phyloP scores from a whole-genome alignment of 1,140 invertebrate species.

The Zaprionus nigranus region DNA sequence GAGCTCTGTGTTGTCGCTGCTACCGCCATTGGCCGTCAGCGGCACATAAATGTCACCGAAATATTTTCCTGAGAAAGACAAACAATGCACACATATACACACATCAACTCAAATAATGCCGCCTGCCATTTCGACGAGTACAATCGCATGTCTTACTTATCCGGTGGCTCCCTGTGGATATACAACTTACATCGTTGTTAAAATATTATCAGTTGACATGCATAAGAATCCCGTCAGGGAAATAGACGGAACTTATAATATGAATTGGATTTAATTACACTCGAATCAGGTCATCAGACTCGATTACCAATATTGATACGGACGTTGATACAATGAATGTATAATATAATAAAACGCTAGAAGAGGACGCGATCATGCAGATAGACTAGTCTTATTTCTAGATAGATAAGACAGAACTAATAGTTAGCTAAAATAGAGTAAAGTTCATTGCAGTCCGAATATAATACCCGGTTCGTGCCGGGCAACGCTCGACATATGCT shows the following conservation, averaged over 20 bases:
- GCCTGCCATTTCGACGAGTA: conserved; percentile 31
- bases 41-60: conserved; percentile 77
- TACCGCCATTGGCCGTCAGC: conserved; percentile 53
- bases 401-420: no score
- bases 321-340: no score
- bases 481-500: no score
- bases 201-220: conserved; percentile 68
- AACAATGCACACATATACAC: conserved; percentile 14
- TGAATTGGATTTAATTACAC: not conserved
- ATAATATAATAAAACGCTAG: no score
- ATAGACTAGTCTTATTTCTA: no score
- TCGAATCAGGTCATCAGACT: conserved; percentile 36
- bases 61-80: conserved; percentile 54
- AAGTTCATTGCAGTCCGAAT: no score
- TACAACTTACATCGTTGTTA: conserved; percentile 51
- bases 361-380: no score
- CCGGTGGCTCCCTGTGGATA: conserved; percentile 36
- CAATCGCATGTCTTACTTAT: conserved; percentile 36
- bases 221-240: conserved; percentile 69
- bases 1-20: conserved; percentile 64
- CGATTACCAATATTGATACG: not conserved
- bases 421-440: no score
- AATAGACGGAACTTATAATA: conserved; percentile 19
- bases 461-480: no score
- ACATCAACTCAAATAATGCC: conserved; percentile 41